phyloP scores from a whole-genome alignment of 2,797 vertebrate species.

The Heliangelus exortis region DNA sequence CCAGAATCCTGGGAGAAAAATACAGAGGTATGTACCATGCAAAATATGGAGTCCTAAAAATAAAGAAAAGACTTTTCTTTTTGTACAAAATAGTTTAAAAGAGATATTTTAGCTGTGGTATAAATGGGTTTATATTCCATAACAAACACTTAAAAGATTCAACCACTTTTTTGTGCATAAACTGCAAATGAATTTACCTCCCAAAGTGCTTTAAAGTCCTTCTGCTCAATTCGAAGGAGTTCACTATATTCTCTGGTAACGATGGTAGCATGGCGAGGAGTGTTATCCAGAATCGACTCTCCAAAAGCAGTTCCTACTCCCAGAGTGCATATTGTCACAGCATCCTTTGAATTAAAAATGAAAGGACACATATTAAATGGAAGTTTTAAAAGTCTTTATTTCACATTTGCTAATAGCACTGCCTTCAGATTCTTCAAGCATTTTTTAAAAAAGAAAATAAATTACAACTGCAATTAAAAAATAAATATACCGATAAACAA shows the following conservation, averaged over 20 bases:
- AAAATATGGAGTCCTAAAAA: constrained; percentile 50
- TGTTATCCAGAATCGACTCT: constrained; percentile 97
- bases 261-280: constrained; percentile 95
- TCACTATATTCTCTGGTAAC: constrained; percentile 93
- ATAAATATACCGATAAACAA: background rate
- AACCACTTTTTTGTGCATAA: constrained; percentile 14
- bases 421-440: background rate
- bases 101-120: constrained; percentile 24
- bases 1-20: constrained; percentile 44
- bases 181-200: constrained; percentile 84
- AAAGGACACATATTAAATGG: background rate
- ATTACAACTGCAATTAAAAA: background rate
- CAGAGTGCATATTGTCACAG: constrained; percentile 94
- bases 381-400: background rate
- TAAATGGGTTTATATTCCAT: background rate
- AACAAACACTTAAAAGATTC: background rate
- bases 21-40: constrained; percentile 38
- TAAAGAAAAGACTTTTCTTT: constrained; percentile 25
- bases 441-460: background rate
- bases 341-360: constrained; percentile 84
- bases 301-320: constrained; percentile 95
- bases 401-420: background rate
- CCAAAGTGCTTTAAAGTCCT: constrained; percentile 95
- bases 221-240: constrained; percentile 93
- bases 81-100: constrained; percentile 39